phyloP scores from a whole-genome alignment of 2,888 invertebrate species.

The Nineta flava region DNA sequence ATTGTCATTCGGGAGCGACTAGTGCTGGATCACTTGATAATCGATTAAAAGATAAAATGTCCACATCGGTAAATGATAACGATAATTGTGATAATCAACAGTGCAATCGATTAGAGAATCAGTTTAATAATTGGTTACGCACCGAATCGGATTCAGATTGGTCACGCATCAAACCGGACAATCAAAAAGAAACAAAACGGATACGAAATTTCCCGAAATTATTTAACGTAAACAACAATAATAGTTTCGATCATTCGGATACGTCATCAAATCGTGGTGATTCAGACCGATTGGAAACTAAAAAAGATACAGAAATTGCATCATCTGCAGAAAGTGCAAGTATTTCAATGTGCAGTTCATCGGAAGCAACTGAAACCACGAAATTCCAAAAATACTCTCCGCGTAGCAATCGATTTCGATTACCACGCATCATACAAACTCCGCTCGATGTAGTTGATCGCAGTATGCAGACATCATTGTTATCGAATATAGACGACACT shows the following conservation, averaged over 20 bases:
- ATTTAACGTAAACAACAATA: constrained; percentile 33
- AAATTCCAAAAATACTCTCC: constrained; percentile 24
- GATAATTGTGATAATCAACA: constrained; percentile 1
- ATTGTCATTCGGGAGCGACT: constrained; percentile 42
- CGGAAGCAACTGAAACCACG: constrained; percentile 36
- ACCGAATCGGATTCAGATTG: constrained; percentile 5
- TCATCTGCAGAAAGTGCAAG: constrained; percentile 36
- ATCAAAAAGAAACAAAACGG: constrained; percentile 22
- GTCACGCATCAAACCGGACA: constrained; percentile 13
- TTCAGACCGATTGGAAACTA: constrained; percentile 16
- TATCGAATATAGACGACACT: constrained; percentile 14
- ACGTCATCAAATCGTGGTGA: constrained; percentile 4
- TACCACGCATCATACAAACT: constrained; percentile 26
- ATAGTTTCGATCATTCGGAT: constrained; percentile 27
- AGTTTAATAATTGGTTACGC: not conserved
- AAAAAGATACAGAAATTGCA: constrained; percentile 20
- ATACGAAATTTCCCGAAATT: not conserved
- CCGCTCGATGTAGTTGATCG: constrained; percentile 45
- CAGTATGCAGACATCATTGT: constrained; percentile 57
- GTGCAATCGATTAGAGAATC: not conserved
- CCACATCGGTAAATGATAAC: constrained; percentile 1
- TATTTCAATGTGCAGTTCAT: constrained; percentile 37
- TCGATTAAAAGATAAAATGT: constrained; percentile 8
- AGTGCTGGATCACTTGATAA: constrained; percentile 39
- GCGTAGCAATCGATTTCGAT: constrained; percentile 21